phyloP scores from a whole-genome alignment of 2,113 vertebrate species.

The Cyphomyrus plagiostoma region DNA sequence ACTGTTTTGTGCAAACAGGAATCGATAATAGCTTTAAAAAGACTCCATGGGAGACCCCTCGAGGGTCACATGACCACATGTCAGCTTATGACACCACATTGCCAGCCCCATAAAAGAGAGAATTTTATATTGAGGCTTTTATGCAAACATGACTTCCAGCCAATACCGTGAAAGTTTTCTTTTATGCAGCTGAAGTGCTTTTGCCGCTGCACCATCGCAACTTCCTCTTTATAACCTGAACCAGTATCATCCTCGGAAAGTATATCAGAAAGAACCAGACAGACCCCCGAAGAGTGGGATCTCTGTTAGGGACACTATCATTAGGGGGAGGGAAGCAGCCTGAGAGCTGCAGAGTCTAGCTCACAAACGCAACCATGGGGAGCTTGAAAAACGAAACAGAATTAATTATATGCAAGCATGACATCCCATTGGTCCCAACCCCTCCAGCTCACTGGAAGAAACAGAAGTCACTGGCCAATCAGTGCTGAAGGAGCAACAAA shows the following conservation, averaged over 20 bases:
- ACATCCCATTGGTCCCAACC: neutral
- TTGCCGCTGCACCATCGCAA: neutral
- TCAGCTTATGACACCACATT: neutral
- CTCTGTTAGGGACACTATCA: neutral
- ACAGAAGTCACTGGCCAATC: neutral
- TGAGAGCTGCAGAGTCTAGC: neutral
- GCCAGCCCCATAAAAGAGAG: neutral
- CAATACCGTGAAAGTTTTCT: neutral
- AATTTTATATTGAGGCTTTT: neutral
- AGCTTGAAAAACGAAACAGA: neutral
- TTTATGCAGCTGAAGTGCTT: neutral
- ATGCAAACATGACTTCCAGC: neutral
- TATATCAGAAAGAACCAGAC: neutral
- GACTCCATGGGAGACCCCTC: neutral
- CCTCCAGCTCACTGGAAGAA: neutral
- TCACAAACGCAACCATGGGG: neutral
- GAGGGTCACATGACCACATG: neutral
- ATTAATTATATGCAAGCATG: neutral
- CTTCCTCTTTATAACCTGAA: neutral
- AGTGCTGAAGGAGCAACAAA: neutral
- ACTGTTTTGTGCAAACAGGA: neutral
- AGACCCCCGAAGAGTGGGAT: neutral
- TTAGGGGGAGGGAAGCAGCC: neutral
- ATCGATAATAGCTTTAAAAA: neutral
- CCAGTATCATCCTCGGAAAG: neutral